Conservation (phyloP, 2,797 vertebrate species). For the Spondyliosoma cantharus region DNA sequence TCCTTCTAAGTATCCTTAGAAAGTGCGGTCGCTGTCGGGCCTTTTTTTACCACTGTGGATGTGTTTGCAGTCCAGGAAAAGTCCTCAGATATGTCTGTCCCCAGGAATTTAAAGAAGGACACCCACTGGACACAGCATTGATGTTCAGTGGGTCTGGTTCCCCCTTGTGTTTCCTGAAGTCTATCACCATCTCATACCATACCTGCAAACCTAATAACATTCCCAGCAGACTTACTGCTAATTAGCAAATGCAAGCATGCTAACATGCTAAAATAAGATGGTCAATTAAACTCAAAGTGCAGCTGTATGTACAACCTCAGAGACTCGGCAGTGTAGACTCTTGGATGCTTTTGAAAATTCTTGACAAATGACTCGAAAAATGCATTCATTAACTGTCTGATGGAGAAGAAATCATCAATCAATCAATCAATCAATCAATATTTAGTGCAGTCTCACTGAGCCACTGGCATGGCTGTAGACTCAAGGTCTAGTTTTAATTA, state of each 20-base stretch:
- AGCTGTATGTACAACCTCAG: not conserved
- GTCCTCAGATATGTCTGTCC: no score
- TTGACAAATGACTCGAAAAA: not conserved
- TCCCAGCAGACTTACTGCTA: not conserved
- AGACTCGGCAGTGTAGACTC: not conserved
- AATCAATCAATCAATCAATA: not conserved
- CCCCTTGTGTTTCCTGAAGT: no score
- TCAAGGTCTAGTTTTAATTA: not conserved
- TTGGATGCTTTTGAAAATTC: not conserved
- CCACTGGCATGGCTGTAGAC: not conserved
- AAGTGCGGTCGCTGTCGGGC: no score
- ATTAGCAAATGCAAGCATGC: not conserved
- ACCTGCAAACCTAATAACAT: not conserved
- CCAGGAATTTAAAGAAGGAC: no score
- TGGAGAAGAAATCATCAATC: not conserved
- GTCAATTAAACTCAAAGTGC: not conserved
- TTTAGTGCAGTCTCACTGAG: not conserved
- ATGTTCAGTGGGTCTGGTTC: no score
- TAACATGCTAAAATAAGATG: not conserved
- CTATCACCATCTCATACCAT: no score
- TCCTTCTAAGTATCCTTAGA: no score
- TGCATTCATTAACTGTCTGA: not conserved
- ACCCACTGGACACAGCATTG: no score
- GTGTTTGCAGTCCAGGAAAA: no score
- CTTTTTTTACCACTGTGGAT: no score